A percentile compares a stretch with the other conserved stretches of the same genome.
Conservation (phyloP, 2,888 invertebrate genomes). For the Amblyjoppa fuscipennis region DNA sequence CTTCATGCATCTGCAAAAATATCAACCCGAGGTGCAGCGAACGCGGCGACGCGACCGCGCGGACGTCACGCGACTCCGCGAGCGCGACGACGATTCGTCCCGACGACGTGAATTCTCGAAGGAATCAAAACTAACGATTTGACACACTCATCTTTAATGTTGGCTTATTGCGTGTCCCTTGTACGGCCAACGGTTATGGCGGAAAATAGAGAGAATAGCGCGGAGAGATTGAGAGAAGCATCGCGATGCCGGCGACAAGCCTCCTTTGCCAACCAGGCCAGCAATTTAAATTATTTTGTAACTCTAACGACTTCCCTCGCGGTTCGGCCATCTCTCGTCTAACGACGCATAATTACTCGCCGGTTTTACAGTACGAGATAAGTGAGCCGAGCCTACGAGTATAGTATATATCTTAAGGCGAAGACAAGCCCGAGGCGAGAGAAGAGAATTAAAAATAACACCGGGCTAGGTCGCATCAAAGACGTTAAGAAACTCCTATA, state of each 20-base stretch:
- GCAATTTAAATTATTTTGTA: conserved; percentile 69
- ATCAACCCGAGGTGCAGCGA: background rate
- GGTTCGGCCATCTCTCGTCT: conserved; percentile 57
- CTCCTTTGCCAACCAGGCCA: conserved; percentile 65
- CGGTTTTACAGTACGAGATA: conserved; percentile 20
- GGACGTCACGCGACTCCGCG: background rate
- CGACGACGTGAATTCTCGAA: background rate
- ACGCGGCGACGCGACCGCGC: background rate
- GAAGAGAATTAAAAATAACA: conserved; percentile 55
- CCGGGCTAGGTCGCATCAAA: conserved; percentile 32
- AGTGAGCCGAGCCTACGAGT: conserved; percentile 17
- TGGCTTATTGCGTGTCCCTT: background rate
- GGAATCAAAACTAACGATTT: conserved; percentile 9
- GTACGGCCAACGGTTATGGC: background rate
- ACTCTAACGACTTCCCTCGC: conserved; percentile 64
- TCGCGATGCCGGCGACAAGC: conserved; percentile 38
- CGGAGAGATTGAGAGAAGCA: conserved; percentile 23
- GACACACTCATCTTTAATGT: background rate
- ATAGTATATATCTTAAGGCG: conserved; percentile 31
- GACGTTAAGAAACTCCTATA: conserved; percentile 57
- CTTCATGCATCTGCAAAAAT: conserved; percentile 51
- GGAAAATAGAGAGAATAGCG: background rate
- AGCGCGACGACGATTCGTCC: background rate
- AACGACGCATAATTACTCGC: conserved; percentile 64
- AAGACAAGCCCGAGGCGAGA: conserved; percentile 10